Evolutionary conservation across 2,113 vertebrate genomes (phyloP).

Genomic region (Mixornis gularis): DNA sequence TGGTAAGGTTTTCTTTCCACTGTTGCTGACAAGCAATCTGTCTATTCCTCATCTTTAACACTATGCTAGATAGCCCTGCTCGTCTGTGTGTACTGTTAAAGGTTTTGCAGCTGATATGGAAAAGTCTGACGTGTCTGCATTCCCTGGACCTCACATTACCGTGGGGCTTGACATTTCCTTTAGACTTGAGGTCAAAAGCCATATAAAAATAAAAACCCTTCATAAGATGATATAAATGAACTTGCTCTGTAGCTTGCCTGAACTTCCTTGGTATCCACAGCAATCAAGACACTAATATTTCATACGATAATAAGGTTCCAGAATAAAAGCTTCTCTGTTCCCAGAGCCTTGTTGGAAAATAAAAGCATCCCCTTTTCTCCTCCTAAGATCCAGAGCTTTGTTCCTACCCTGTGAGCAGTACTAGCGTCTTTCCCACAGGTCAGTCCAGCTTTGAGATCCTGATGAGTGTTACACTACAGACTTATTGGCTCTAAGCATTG

Average conservation of each 20-base stretch:
- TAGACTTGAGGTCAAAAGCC: not conserved
- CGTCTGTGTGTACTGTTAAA: not conserved
- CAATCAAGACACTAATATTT: not conserved
- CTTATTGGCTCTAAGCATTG: not conserved
- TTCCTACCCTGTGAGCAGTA: not conserved
- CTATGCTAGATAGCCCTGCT: not conserved
- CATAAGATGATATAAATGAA: not conserved
- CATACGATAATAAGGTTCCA: not conserved
- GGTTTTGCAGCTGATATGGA: not conserved
- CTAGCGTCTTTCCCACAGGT: not conserved
- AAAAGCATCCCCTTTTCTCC: not conserved
- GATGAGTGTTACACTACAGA: not conserved
- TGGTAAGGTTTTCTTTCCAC: not conserved
- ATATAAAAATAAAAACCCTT: not conserved
- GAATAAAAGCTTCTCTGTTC: not conserved
- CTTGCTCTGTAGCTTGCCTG: not conserved
- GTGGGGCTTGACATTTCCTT: not conserved
- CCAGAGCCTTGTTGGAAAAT: not conserved
- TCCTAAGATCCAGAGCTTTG: not conserved
- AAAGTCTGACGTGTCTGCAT: not conserved
- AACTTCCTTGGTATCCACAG: not conserved
- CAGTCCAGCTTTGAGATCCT: not conserved
- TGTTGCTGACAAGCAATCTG: not conserved
- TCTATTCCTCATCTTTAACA: not conserved
- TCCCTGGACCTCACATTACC: not conserved